Conservation (phyloP, 1,140 invertebrate genomes). For the Eueides isabella region DNA sequence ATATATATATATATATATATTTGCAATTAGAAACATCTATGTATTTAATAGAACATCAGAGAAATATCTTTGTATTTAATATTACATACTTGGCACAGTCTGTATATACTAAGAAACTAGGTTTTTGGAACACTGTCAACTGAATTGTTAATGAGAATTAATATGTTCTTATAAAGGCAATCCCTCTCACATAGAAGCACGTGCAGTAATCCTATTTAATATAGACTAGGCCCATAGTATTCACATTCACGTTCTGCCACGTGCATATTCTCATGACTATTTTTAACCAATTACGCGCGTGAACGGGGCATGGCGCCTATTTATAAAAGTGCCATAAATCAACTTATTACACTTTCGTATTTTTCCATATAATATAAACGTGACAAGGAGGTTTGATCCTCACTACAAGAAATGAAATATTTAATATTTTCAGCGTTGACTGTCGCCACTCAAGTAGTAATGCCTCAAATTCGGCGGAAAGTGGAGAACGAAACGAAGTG, state of each 20-base stretch:
- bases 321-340: conserved; percentile 15
- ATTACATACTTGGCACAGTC: background rate
- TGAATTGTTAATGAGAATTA: background rate
- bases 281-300: conserved; percentile 23
- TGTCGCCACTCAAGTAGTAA: no score
- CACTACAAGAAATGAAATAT: no score
- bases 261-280: conserved; percentile 25
- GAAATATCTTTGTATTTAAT: no score
- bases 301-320: background rate
- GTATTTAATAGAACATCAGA: background rate
- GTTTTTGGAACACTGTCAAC: background rate
- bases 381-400: no score
- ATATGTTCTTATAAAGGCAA: background rate
- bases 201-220: conserved; percentile 28
- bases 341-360: background rate
- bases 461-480: no score
- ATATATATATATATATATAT: background rate
- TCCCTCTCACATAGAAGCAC: background rate
- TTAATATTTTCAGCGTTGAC: no score
- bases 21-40: background rate
- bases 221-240: conserved; percentile 16
- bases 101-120: background rate
- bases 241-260: conserved; percentile 14
- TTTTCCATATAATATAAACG: background rate
- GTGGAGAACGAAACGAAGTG: no score